These are phyloP conservation scores for Hymenopus coronatus DNA, from an alignment of 2,888 invertebrate species.

Conservation along the genomic window DNA sequence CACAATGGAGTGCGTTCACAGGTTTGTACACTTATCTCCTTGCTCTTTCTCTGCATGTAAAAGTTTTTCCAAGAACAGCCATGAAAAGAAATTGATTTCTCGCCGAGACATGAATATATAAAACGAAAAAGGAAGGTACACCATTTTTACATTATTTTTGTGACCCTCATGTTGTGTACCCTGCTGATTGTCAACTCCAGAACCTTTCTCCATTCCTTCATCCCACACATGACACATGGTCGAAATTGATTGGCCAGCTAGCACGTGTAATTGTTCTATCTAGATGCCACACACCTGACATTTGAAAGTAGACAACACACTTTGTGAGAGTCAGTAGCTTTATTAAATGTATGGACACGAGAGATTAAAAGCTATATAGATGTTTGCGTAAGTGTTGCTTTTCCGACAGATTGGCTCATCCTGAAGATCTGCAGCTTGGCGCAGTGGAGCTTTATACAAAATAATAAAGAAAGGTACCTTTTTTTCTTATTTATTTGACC, in stretches of 20 bases:
- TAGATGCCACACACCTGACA: neutral
- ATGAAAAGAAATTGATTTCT: neutral
- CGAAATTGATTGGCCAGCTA: neutral
- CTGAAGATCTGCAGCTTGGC: neutral
- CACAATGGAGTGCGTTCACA: slow-evolving; percentile 14
- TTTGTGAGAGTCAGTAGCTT: neutral
- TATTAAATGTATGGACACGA: neutral
- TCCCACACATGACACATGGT: neutral
- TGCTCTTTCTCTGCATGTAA: slow-evolving; percentile 27
- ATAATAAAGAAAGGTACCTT: slow-evolving; percentile 2
- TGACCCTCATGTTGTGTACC: slow-evolving; percentile 18
- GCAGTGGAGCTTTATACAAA: slow-evolving; percentile 8
- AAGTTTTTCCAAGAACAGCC: neutral
- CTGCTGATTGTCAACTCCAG: slow-evolving; percentile 4
- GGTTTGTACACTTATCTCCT: slow-evolving; percentile 39
- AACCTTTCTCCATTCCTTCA: neutral
- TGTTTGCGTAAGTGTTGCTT: slow-evolving; percentile 22
- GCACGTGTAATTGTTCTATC: slow-evolving; percentile 4
- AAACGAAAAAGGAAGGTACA: slow-evolving; percentile 12
- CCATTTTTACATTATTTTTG: slow-evolving; percentile 7
- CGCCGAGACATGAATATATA: slow-evolving; percentile 5
- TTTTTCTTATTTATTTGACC: slow-evolving; percentile 14
- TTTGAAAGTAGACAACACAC: neutral
- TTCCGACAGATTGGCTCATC: slow-evolving; percentile 1
- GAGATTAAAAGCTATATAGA: slow-evolving; percentile 1